A percentile compares a stretch with the other conserved stretches of the same genome.
Evolutionary conservation across 2,797 vertebrate genomes (phyloP).

Genomic region (Melanotaenia trifasciata): DNA sequence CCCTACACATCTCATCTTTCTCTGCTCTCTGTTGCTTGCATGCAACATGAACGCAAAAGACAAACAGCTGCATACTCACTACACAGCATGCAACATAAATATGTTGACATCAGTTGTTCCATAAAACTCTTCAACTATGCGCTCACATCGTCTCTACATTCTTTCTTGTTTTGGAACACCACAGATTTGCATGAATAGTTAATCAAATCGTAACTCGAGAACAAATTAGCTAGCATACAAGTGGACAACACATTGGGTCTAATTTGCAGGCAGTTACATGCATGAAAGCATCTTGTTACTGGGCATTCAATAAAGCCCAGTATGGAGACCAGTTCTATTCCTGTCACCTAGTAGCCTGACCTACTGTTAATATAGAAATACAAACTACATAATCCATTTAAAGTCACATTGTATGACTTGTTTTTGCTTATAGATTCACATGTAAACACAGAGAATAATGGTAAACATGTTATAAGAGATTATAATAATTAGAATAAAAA

Average conservation of each 20-base stretch:
- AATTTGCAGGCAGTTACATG: not conserved
- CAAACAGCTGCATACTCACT: slow-evolving; percentile 17
- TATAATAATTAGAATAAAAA: too few species aligned
- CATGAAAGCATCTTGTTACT: not conserved
- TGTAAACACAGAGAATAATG: not conserved
- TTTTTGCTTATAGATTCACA: not conserved
- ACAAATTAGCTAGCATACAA: not conserved
- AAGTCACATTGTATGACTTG: too few species aligned
- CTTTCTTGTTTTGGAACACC: not conserved
- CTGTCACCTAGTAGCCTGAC: not conserved
- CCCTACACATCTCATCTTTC: slow-evolving; percentile 61
- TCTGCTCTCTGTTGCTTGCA: slow-evolving; percentile 43
- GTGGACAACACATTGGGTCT: not conserved
- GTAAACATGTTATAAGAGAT: not conserved
- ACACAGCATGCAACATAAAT: not conserved
- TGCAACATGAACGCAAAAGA: slow-evolving; percentile 6
- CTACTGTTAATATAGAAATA: too few species aligned
- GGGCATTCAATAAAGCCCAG: not conserved
- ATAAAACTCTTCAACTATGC: not conserved
- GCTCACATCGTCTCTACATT: not conserved
- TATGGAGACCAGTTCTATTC: not conserved
- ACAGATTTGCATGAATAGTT: not conserved
- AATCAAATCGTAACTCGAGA: not conserved
- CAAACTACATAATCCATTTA: too few species aligned
- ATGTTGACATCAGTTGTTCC: not conserved